Conservation (phyloP, 2,113 vertebrate species). For the Solea senegalensis region DNA sequence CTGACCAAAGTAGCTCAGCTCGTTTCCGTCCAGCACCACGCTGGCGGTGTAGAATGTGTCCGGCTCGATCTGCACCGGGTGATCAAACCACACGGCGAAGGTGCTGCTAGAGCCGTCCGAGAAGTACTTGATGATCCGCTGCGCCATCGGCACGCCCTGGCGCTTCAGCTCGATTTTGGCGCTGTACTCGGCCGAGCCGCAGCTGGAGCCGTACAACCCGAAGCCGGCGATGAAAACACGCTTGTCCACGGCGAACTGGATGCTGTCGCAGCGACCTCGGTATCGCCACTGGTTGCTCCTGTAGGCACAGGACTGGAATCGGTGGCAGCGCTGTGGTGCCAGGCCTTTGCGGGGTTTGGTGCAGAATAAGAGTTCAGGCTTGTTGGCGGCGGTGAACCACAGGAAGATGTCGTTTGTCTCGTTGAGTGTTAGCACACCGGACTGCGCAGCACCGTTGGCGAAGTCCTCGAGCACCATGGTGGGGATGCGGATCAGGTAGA, state of each 20-base stretch:
- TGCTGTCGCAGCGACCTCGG: slow-evolving; percentile 96
- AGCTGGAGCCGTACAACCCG: slow-evolving; percentile 96
- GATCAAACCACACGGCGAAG: slow-evolving; percentile 94
- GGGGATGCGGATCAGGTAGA: slow-evolving; percentile 96
- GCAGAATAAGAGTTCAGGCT: slow-evolving; percentile 91
- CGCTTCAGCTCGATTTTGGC: slow-evolving; percentile 97
- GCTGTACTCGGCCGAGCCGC: slow-evolving; percentile 94
- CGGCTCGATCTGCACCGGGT: slow-evolving; percentile 95
- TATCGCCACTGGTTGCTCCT: slow-evolving; percentile 99
- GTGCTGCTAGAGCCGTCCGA: slow-evolving; percentile 97
- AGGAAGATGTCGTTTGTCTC: slow-evolving; percentile 98
- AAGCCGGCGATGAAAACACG: slow-evolving; percentile 96
- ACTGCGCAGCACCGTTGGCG: slow-evolving; percentile 94
- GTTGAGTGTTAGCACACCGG: slow-evolving; percentile 91
- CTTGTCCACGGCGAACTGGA: slow-evolving; percentile 96
- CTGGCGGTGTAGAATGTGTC: slow-evolving; percentile 98
- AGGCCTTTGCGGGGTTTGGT: slow-evolving; percentile 91
- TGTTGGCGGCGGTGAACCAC: slow-evolving; percentile 96
- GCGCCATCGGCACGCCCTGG: slow-evolving; percentile 89
- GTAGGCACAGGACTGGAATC: slow-evolving; percentile 98
- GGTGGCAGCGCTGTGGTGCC: slow-evolving; percentile 92
- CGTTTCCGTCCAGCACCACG: slow-evolving; percentile 94
- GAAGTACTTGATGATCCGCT: slow-evolving; percentile 94
- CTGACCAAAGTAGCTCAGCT: slow-evolving; percentile 98
- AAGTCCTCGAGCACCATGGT: slow-evolving; percentile 96